Evolutionary conservation across 2,797 vertebrate genomes (phyloP).

Genomic region (Megaceryle alcyon): DNA sequence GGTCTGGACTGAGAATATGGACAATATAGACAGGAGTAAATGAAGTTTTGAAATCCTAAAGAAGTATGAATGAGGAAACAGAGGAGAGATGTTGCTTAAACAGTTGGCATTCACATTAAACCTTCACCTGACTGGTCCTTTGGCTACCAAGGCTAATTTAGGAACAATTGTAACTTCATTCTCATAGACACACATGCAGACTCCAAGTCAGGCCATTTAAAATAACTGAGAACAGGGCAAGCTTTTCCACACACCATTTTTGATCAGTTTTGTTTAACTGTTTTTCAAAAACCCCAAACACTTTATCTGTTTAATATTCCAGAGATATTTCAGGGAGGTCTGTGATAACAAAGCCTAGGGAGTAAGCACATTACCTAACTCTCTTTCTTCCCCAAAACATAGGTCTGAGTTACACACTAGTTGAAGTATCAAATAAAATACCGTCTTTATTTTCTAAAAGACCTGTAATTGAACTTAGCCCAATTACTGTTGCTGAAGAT

Average conservation of each 20-base stretch:
- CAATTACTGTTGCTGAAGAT: background rate
- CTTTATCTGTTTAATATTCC: background rate
- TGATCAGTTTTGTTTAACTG: background rate
- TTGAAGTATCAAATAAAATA: background rate
- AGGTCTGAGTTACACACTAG: background rate
- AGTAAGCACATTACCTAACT: background rate
- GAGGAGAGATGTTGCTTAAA: background rate
- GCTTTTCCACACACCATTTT: background rate
- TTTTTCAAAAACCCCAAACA: background rate
- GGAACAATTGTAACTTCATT: background rate
- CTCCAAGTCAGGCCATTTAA: background rate
- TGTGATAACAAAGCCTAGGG: background rate
- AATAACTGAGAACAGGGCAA: background rate
- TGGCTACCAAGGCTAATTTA: background rate
- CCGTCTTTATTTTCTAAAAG: background rate
- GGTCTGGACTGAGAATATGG: background rate
- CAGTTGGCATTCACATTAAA: background rate
- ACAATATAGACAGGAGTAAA: background rate
- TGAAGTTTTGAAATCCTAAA: background rate
- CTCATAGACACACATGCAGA: background rate
- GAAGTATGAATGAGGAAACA: background rate
- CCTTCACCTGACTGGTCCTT: background rate
- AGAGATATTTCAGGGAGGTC: background rate
- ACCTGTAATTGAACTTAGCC: background rate
- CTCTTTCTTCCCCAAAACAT: background rate